Evolutionary conservation across 2,888 invertebrate genomes (phyloP).

Genomic region (Metalampra italica): DNA sequence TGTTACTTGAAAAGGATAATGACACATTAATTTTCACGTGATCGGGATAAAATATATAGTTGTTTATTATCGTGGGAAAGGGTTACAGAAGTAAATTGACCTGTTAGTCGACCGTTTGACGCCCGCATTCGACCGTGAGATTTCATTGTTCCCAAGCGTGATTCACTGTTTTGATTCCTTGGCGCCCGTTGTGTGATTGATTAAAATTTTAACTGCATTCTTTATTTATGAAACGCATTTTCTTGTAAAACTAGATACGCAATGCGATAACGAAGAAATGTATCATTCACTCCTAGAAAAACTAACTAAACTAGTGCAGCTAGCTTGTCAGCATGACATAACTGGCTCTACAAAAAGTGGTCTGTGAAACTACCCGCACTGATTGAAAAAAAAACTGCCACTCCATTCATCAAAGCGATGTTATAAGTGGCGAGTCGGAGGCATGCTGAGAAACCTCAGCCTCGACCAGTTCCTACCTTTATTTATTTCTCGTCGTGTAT

Average conservation of each 20-base stretch:
- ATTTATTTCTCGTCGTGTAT: constrained; percentile 73
- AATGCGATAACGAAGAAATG: constrained; percentile 8
- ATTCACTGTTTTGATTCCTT: constrained; percentile 67
- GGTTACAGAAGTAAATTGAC: constrained; percentile 68
- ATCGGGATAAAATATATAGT: constrained; percentile 13
- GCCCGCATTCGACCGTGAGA: constrained; percentile 75
- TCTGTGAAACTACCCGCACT: constrained; percentile 40
- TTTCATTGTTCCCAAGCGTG: constrained; percentile 63
- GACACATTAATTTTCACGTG: background rate
- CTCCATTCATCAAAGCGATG: constrained; percentile 64
- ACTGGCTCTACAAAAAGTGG: constrained; percentile 36
- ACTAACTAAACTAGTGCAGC: constrained; percentile 11
- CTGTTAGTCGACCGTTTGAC: constrained; percentile 65
- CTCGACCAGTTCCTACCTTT: constrained; percentile 68
- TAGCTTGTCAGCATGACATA: constrained; percentile 30
- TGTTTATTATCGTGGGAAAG: constrained; percentile 70
- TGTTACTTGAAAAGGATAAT: background rate
- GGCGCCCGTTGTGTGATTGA: constrained; percentile 58
- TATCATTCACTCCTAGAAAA: constrained; percentile 23
- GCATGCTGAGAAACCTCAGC: constrained; percentile 62
- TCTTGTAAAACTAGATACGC: constrained; percentile 18
- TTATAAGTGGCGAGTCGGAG: constrained; percentile 39
- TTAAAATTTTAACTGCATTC: constrained; percentile 52
- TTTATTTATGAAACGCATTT: constrained; percentile 22
- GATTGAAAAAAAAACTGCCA: constrained; percentile 53